A percentile compares a stretch with the other conserved stretches of the same genome.
Evolutionary conservation across 1,140 invertebrate genomes (phyloP).

Genomic region (Drosophila punjabiensis): DNA sequence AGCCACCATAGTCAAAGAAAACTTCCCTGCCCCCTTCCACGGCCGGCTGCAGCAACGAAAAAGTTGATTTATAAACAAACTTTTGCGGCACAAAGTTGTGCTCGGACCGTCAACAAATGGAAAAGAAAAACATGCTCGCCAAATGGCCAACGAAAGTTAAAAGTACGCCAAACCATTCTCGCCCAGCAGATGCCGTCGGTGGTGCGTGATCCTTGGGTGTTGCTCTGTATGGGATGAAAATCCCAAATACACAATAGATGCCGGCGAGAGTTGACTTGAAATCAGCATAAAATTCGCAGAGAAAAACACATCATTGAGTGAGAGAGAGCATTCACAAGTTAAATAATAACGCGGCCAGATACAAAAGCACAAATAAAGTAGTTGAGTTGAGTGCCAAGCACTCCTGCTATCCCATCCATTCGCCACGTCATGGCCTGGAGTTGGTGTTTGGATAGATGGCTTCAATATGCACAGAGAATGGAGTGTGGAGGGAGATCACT

Average conservation of each 20-base stretch:
- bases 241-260: constrained; percentile 52
- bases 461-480: constrained; percentile 27
- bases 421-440: constrained; percentile 3
- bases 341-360: constrained; percentile 58
- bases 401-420: constrained; percentile 5
- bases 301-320: constrained; percentile 54
- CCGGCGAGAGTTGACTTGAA: constrained; percentile 24
- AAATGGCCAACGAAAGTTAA: constrained; percentile 75
- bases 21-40: background rate
- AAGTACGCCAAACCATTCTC: constrained; percentile 46
- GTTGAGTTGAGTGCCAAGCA: constrained; percentile 44
- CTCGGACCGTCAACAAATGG: constrained; percentile 68
- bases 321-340: constrained; percentile 53
- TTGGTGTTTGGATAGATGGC: constrained; percentile 42
- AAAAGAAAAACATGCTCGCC: constrained; percentile 56
- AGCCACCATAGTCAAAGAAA: constrained; percentile 35
- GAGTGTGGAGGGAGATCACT: constrained; percentile 11
- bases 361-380: constrained; percentile 62
- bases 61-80: constrained; percentile 81
- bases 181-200: constrained; percentile 22
- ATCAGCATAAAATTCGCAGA: constrained; percentile 53
- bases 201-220: constrained; percentile 29
- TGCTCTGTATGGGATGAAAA: constrained; percentile 6
- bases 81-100: constrained; percentile 69
- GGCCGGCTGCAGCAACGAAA: constrained; percentile 31